A percentile compares a stretch with the other conserved stretches of the same genome.
These are phyloP conservation scores for Hippocampus barbouri DNA, from an alignment of 2,113 vertebrate species.

Conservation along the genomic window DNA sequence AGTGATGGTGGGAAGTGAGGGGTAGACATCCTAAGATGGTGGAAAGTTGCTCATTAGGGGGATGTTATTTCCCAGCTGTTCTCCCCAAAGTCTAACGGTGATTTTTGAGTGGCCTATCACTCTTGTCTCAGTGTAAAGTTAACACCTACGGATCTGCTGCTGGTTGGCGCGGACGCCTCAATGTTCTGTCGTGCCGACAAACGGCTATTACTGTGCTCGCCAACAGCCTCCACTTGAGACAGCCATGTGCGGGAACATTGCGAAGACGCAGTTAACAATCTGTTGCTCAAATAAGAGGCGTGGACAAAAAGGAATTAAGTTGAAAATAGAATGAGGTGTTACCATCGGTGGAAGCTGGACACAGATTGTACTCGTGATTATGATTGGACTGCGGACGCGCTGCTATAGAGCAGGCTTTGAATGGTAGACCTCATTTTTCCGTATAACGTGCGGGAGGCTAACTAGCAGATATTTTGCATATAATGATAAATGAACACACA, in stretches of 20 bases:
- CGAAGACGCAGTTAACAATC: slow-evolving; percentile 60
- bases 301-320: slow-evolving; percentile 37
- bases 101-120: background rate
- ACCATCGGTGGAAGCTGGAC: slow-evolving; percentile 26
- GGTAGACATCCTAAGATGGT: slow-evolving; percentile 14
- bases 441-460: background rate
- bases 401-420: slow-evolving; percentile 1
- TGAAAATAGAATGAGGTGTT: slow-evolving; percentile 59
- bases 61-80: background rate
- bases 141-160: slow-evolving; percentile 54
- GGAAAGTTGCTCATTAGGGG: slow-evolving; percentile 11
- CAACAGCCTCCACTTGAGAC: slow-evolving; percentile 42
- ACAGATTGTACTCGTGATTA: slow-evolving; percentile 6
- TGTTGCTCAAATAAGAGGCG: slow-evolving; percentile 51
- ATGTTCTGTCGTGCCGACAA: slow-evolving; percentile 44
- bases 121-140: slow-evolving; percentile 28
- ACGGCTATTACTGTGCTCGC: slow-evolving; percentile 46
- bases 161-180: slow-evolving; percentile 39
- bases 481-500: background rate
- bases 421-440: background rate
- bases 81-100: background rate
- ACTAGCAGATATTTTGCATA: background rate
- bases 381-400: background rate
- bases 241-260: slow-evolving; percentile 56
- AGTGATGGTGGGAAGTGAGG: slow-evolving; percentile 35